Evolutionary conservation across 1,140 invertebrate species (phyloP).

Genomic region (Theocolax elegans): DNA sequence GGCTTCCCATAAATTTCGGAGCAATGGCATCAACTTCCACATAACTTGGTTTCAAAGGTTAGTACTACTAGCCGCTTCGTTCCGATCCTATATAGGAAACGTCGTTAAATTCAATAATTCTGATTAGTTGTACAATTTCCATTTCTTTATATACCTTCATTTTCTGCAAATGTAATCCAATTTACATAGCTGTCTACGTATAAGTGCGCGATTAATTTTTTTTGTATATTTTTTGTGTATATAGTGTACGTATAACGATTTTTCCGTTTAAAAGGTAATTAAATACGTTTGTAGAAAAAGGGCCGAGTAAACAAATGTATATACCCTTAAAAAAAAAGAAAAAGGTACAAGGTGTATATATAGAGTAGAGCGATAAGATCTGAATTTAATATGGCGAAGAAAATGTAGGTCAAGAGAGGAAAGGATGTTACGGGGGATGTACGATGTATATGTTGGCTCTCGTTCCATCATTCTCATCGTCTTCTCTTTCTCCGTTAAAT

Average conservation of each 20-base stretch:
- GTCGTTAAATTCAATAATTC: neutral
- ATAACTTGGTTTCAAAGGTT: neutral
- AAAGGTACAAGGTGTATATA: no score
- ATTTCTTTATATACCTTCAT: no score
- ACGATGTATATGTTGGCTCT: neutral
- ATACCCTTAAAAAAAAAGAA: neutral
- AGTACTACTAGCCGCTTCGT: neutral
- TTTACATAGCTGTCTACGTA: neutral
- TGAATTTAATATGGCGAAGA: constrained; percentile 32
- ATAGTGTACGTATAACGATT: no score
- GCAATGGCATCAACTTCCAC: neutral
- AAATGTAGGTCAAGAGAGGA: constrained; percentile 26
- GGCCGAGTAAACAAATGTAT: neutral
- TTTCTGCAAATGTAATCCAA: no score
- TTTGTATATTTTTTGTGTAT: no score
- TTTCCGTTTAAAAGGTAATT: no score
- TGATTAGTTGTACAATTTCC: neutral
- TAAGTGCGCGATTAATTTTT: no score
- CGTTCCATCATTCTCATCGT: neutral
- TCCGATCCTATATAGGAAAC: no score
- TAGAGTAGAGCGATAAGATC: constrained; percentile 4
- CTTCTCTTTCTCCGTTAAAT: neutral
- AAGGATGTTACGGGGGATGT: neutral
- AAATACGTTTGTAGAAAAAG: no score
- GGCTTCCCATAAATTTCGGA: neutral